A percentile compares a stretch with the other conserved stretches of the same genome.
These are phyloP conservation scores for Saccostrea echinata DNA, from an alignment of 1,140 invertebrate species.

Conservation along the genomic window DNA sequence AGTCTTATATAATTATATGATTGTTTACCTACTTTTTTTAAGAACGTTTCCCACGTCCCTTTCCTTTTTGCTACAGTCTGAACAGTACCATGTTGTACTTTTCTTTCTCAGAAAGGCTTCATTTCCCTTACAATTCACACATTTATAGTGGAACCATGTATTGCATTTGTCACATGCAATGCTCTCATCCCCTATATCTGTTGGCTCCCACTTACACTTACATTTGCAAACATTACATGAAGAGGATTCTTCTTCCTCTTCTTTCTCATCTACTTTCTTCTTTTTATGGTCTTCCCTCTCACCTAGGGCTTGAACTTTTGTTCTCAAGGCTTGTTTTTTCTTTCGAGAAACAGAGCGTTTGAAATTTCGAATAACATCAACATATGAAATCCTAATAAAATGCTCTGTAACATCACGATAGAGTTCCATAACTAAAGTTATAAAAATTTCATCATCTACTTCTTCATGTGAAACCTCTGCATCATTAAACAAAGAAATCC, in stretches of 20 bases:
- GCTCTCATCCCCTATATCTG: background rate
- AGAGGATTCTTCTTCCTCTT: background rate
- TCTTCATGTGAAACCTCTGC: too few relatives aligned
- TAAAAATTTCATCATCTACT: too few relatives aligned
- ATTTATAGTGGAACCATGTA: background rate
- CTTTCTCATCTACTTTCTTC: background rate
- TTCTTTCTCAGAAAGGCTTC: background rate
- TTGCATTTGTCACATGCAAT: background rate
- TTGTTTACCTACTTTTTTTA: background rate
- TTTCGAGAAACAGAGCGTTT: too few relatives aligned
- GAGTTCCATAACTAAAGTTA: too few relatives aligned
- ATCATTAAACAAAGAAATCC: too few relatives aligned
- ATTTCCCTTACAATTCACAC: background rate
- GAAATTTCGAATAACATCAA: too few relatives aligned
- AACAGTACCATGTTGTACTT: background rate
- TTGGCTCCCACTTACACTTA: background rate
- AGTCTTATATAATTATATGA: background rate
- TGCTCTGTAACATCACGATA: too few relatives aligned
- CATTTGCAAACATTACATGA: too few relatives aligned
- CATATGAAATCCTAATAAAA: too few relatives aligned
- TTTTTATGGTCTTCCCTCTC: background rate
- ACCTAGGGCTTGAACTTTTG: too few relatives aligned
- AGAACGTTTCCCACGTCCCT: background rate
- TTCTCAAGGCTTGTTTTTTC: too few relatives aligned
- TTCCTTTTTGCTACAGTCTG: background rate